A percentile compares a stretch with the other conserved stretches of the same genome.
These are phyloP conservation scores for Limanda limanda DNA, from an alignment of 2,113 vertebrate species.

Conservation along the genomic window DNA sequence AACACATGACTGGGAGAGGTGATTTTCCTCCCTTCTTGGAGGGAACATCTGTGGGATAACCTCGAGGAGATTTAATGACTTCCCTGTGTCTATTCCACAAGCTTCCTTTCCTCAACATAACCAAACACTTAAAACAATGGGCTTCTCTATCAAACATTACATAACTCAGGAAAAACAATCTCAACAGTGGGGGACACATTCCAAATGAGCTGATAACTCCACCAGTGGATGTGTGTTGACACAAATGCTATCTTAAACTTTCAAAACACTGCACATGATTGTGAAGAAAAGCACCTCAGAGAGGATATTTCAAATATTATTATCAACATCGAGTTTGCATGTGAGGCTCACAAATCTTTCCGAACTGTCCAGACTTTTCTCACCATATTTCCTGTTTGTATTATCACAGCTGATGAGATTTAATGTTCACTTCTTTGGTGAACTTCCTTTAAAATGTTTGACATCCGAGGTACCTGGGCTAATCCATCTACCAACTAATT, in stretches of 20 bases:
- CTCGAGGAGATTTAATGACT: constrained; percentile 29
- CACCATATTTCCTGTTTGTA: neutral
- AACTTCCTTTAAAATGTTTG: neutral
- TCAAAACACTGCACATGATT: neutral
- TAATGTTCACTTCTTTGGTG: neutral
- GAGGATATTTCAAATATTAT: neutral
- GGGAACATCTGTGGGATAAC: constrained; percentile 44
- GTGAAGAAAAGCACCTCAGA: neutral
- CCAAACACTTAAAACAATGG: constrained; percentile 52
- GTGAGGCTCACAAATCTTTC: neutral
- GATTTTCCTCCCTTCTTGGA: constrained; percentile 20
- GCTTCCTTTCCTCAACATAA: constrained; percentile 58
- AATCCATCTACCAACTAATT: neutral
- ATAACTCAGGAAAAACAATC: constrained; percentile 33
- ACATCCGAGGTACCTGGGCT: neutral
- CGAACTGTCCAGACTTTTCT: neutral
- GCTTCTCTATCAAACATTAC: constrained; percentile 36
- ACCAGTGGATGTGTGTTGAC: neutral
- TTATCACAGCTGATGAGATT: neutral
- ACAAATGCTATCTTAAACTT: neutral
- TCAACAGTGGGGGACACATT: neutral
- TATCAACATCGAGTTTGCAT: neutral
- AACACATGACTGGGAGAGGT: constrained; percentile 3
- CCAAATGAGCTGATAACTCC: constrained; percentile 6
- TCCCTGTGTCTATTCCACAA: neutral